A percentile compares a stretch with the other conserved stretches of the same genome.
Conservation (phyloP, 2,797 vertebrate species). For the Darevskia mixta region DNA sequence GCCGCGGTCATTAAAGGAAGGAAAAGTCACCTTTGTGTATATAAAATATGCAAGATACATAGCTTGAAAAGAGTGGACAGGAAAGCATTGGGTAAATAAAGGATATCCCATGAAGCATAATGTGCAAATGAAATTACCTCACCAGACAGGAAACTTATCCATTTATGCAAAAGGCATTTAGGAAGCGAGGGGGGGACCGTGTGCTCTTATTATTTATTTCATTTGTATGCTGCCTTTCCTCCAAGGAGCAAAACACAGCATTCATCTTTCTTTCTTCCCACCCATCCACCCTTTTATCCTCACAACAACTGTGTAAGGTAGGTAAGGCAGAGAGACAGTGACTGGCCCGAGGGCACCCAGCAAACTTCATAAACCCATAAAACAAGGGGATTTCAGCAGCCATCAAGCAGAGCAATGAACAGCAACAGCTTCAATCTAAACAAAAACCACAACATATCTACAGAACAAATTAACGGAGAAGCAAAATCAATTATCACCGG, state of each 20-base stretch:
- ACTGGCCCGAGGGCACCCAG: neutral
- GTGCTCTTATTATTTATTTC: neutral
- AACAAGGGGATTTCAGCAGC: neutral
- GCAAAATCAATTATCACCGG: neutral
- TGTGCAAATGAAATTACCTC: constrained; percentile 78
- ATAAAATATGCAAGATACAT: constrained; percentile 81
- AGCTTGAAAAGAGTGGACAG: constrained; percentile 79
- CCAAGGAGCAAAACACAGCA: neutral
- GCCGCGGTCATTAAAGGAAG: constrained; percentile 81
- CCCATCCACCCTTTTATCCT: neutral
- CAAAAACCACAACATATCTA: neutral
- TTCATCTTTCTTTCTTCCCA: too few species aligned
- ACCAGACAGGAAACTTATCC: constrained; percentile 70
- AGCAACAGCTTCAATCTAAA: neutral
- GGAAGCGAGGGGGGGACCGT: neutral
- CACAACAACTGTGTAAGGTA: neutral
- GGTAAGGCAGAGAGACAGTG: neutral
- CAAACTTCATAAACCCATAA: neutral
- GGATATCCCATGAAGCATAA: constrained; percentile 83
- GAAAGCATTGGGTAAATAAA: constrained; percentile 85
- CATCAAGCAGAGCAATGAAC: neutral
- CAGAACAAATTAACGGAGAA: neutral
- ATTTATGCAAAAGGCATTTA: constrained; percentile 63
- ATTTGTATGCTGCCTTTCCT: neutral
- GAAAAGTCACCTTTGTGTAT: constrained; percentile 84